These are phyloP conservation scores for Pseudorhiza aurosa DNA, from an alignment of 30 jellyfish, hydroid and myxozoan species.

Conservation along the genomic window DNA sequence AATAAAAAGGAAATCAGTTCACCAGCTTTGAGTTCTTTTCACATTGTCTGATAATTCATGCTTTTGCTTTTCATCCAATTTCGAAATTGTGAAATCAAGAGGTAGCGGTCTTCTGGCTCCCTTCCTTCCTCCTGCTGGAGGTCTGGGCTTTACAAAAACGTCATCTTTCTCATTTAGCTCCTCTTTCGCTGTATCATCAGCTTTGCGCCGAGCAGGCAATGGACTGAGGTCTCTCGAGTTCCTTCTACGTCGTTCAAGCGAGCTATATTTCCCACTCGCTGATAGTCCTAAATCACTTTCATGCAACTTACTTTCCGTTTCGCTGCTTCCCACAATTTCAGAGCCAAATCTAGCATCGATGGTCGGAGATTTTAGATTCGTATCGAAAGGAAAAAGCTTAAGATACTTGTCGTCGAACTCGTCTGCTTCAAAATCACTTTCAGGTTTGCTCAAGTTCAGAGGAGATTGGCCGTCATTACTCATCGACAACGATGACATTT, in stretches of 20 bases:
- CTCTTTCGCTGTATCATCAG: slow-evolving; percentile 41
- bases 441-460: slow-evolving; percentile 53
- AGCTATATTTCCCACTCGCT: slow-evolving; percentile 36
- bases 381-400: slow-evolving; percentile 41
- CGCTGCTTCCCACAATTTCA: slow-evolving; percentile 59
- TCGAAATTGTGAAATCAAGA: slow-evolving; percentile 11
- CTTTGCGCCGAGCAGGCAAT: slow-evolving; percentile 40
- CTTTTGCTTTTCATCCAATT: slow-evolving; percentile 24
- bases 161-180: slow-evolving; percentile 67
- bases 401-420: slow-evolving; percentile 63
- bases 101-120: slow-evolving; percentile 63
- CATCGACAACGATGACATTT: slow-evolving; percentile 44
- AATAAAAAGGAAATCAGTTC: neutral
- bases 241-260: slow-evolving; percentile 40
- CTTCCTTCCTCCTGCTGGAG: slow-evolving; percentile 62
- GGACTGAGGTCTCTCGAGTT: slow-evolving; percentile 47
- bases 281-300: slow-evolving; percentile 15
- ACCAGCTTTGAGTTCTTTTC: slow-evolving; percentile 78
- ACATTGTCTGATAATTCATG: slow-evolving; percentile 29
- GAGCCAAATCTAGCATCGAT: slow-evolving; percentile 53
- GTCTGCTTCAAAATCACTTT: slow-evolving; percentile 60
- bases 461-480: slow-evolving; percentile 54
- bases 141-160: slow-evolving; percentile 70
- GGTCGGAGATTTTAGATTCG: slow-evolving; percentile 17
- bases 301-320: slow-evolving; percentile 6